These are phyloP conservation scores for Opisthocomus hoazin DNA, from an alignment of 2,113 vertebrate species.

Conservation along the genomic window DNA sequence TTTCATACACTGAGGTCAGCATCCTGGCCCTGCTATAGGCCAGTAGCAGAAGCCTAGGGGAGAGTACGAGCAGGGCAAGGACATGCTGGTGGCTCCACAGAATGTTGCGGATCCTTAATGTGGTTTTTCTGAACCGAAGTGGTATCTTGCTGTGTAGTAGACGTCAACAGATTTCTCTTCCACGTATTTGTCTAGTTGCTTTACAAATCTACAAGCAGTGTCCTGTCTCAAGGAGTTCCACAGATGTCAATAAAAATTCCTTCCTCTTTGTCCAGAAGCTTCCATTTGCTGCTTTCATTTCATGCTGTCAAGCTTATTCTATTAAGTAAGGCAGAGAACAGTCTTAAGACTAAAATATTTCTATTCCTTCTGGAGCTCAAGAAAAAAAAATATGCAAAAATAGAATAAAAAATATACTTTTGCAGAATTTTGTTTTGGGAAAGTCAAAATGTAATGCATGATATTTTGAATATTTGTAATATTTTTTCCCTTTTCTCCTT, in stretches of 20 bases:
- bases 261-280: neutral
- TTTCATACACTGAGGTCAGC: neutral
- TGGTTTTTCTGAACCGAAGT: neutral
- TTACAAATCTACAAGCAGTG: neutral
- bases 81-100: neutral
- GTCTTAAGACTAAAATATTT: neutral
- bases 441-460: neutral
- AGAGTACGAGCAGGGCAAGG: neutral
- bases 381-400: neutral
- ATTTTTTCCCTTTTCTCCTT: neutral
- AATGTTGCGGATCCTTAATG: neutral
- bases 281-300: neutral
- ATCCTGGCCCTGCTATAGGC: neutral
- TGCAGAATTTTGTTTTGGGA: neutral
- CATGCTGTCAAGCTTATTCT: neutral
- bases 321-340: neutral
- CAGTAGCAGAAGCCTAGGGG: neutral
- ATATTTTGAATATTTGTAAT: neutral
- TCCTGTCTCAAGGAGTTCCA: neutral
- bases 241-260: neutral
- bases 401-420: neutral
- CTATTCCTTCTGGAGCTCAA: neutral
- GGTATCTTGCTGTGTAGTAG: neutral
- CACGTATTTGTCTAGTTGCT: neutral
- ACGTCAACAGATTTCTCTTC: neutral